Conservation (phyloP, 2,888 invertebrate genomes). For the Malacosoma neustria region DNA sequence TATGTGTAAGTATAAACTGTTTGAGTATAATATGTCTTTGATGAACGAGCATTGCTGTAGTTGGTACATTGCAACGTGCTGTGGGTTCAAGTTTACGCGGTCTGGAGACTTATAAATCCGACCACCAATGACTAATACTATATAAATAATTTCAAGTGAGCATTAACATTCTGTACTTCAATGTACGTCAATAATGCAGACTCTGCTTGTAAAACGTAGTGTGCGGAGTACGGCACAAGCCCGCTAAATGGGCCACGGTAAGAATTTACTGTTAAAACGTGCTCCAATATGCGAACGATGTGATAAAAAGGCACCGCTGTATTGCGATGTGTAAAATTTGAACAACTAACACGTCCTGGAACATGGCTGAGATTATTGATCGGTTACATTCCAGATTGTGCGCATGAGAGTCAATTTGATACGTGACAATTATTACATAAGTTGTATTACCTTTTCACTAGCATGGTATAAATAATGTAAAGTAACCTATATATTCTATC, state of each 20-base stretch:
- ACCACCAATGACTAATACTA: conserved; percentile 15
- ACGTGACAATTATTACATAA: no score
- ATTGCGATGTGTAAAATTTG: conserved; percentile 32
- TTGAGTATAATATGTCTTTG: no score
- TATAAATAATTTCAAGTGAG: conserved; percentile 36
- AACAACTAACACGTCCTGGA: conserved; percentile 4
- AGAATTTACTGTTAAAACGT: conserved; percentile 57
- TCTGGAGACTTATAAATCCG: conserved; percentile 7
- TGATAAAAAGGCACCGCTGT: conserved; percentile 49
- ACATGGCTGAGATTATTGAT: conserved; percentile 2
- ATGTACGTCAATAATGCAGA: conserved; percentile 57
- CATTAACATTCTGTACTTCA: conserved; percentile 42
- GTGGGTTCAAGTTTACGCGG: background rate
- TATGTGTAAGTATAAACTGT: no score
- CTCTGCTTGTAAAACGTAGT: conserved; percentile 47
- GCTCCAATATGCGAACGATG: conserved; percentile 53
- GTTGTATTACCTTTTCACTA: no score
- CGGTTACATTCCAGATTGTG: background rate
- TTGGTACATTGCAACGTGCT: no score
- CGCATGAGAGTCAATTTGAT: background rate
- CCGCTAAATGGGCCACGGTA: conserved; percentile 58
- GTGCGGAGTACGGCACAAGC: conserved; percentile 31
- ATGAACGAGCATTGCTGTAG: no score
- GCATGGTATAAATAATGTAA: no score
- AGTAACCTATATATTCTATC: no score